phyloP scores from a whole-genome alignment of 2,888 invertebrate genomes.

The Melipona beecheii region DNA sequence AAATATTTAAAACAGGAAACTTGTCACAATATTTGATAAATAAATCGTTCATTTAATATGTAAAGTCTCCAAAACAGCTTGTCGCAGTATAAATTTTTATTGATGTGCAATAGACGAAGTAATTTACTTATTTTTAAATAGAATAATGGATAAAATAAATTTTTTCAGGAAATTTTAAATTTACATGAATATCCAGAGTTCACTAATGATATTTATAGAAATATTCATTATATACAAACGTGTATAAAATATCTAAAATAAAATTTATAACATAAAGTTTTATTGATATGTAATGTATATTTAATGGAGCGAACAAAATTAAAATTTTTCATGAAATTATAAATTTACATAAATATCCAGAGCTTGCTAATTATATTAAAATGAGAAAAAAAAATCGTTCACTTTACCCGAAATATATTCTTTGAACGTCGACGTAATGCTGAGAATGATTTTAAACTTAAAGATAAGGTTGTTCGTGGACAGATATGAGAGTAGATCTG shows the following conservation, averaged over 20 bases:
- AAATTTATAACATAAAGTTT: too few species aligned
- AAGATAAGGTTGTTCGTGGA: not conserved
- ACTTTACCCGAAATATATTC: not conserved
- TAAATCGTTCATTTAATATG: not conserved
- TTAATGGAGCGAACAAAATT: too few species aligned
- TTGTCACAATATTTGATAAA: not conserved
- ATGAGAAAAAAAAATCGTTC: too few species aligned
- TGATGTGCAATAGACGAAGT: too few species aligned
- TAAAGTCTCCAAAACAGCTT: too few species aligned
- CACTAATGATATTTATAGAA: not conserved
- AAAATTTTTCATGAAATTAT: too few species aligned
- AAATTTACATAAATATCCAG: too few species aligned
- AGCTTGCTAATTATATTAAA: too few species aligned
- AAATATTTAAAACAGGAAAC: not conserved
- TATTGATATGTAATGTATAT: too few species aligned
- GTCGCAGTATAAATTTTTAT: too few species aligned
- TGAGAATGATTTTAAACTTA: not conserved
- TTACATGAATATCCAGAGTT: not conserved
- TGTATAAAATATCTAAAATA: too few species aligned
- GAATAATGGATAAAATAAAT: not conserved
- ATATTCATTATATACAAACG: not conserved
- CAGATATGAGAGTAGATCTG: not conserved
- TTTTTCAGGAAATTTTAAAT: not conserved
- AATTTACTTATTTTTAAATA: too few species aligned
- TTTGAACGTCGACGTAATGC: not conserved